Conservation (phyloP, 1,140 invertebrate genomes). For the Drosophila parabipectinata region DNA sequence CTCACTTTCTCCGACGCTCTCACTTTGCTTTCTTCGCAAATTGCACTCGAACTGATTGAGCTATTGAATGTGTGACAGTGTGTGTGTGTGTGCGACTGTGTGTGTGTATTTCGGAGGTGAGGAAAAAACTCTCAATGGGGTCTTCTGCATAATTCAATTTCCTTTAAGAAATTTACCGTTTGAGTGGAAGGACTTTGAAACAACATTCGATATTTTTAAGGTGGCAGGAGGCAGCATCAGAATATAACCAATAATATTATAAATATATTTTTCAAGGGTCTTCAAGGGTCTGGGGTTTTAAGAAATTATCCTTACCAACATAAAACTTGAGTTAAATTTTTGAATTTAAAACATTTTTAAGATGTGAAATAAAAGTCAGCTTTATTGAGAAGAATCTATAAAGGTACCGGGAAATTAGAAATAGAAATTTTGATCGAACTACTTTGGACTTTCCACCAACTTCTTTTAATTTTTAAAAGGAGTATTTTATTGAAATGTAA, state of each 20-base stretch:
- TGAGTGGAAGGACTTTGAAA: constrained; percentile 32
- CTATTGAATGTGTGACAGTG: constrained; percentile 32
- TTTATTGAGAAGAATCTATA: too few relatives aligned
- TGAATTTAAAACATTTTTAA: too few relatives aligned
- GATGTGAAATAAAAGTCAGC: too few relatives aligned
- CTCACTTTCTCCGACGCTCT: neutral
- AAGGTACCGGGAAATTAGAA: too few relatives aligned
- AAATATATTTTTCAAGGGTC: too few relatives aligned
- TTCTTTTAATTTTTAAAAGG: too few relatives aligned
- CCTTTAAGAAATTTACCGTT: constrained; percentile 34
- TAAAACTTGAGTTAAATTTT: too few relatives aligned
- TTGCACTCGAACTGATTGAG: constrained; percentile 74
- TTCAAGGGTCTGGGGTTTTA: too few relatives aligned
- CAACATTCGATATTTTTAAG: constrained; percentile 20
- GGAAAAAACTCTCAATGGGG: constrained; percentile 15
- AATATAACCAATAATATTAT: neutral
- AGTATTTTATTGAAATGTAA: too few relatives aligned
- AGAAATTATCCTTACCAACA: too few relatives aligned
- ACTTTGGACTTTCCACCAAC: too few relatives aligned
- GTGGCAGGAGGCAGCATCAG: neutral
- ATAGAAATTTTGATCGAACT: too few relatives aligned
- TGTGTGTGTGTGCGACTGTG: neutral
- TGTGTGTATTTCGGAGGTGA: constrained; percentile 3
- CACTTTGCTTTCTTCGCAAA: constrained; percentile 36
- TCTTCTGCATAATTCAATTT: constrained; percentile 49